Conservation (phyloP, 2,888 invertebrate genomes). For the Pyrrhosoma nymphula region DNA sequence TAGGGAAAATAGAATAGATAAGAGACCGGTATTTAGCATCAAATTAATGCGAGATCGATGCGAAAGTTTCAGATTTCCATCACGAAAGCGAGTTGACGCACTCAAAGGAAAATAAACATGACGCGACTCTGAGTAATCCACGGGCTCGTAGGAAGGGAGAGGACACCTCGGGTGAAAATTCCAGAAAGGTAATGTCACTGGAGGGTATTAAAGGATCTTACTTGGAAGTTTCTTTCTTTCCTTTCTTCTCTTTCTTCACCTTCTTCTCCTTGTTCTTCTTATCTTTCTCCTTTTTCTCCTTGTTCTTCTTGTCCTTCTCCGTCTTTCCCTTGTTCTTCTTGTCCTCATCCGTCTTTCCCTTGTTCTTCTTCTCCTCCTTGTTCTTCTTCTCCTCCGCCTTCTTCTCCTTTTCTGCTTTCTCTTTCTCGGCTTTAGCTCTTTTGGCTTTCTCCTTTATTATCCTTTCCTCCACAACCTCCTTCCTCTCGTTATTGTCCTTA, state of each 20-base stretch:
- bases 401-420: background rate
- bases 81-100: background rate
- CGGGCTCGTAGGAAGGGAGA: background rate
- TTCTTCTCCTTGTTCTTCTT: background rate
- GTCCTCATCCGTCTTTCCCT: background rate
- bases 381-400: background rate
- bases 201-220: background rate
- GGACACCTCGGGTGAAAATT: background rate
- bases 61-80: background rate
- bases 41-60: background rate
- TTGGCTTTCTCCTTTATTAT: background rate
- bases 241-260: slow-evolving; percentile 49
- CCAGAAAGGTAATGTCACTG: background rate
- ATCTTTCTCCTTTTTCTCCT: slow-evolving; percentile 25
- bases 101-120: background rate
- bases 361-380: background rate
- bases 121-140: slow-evolving; percentile 19
- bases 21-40: background rate
- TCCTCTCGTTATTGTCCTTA: slow-evolving; percentile 26
- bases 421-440: background rate
- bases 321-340: slow-evolving; percentile 41
- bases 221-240: slow-evolving; percentile 28
- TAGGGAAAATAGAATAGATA: too few species aligned
- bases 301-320: slow-evolving; percentile 55
- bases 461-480: slow-evolving; percentile 8